Conservation (phyloP, 2,113 vertebrate species). For the Cololabis saira region DNA sequence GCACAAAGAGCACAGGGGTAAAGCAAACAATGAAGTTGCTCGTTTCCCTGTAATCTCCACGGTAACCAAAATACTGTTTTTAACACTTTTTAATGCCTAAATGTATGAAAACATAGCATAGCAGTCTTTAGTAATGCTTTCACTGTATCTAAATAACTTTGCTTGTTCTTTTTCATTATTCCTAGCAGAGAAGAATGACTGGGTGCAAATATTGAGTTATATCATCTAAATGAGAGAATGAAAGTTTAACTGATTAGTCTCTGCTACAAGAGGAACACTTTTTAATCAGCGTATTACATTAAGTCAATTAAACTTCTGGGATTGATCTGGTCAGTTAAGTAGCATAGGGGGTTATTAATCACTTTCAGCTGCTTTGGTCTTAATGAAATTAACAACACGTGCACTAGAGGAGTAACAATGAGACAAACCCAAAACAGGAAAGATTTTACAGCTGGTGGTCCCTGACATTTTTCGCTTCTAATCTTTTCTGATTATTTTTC, state of each 20-base stretch:
- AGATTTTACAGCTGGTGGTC: too few relatives aligned
- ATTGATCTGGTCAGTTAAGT: too few relatives aligned
- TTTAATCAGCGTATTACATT: too few relatives aligned
- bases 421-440: too few relatives aligned
- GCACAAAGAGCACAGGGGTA: constrained; percentile 42
- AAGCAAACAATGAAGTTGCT: constrained; percentile 33
- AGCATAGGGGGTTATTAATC: too few relatives aligned
- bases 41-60: constrained; percentile 40
- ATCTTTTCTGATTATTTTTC: too few relatives aligned
- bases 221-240: background rate
- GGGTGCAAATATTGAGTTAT: background rate
- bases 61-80: constrained; percentile 49
- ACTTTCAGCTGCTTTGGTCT: too few relatives aligned
- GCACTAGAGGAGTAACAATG: too few relatives aligned
- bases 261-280: too few relatives aligned
- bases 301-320: too few relatives aligned
- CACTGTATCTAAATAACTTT: constrained; percentile 10
- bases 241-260: background rate
- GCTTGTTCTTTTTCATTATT: constrained; percentile 1
- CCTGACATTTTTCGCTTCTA: too few relatives aligned
- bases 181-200: background rate
- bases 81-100: constrained; percentile 17
- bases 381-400: too few relatives aligned
- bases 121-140: constrained; percentile 1
- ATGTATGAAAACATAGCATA: background rate